Conservation (phyloP, 2,113 vertebrate species). For the Phalacrocorax brasilianus region DNA sequence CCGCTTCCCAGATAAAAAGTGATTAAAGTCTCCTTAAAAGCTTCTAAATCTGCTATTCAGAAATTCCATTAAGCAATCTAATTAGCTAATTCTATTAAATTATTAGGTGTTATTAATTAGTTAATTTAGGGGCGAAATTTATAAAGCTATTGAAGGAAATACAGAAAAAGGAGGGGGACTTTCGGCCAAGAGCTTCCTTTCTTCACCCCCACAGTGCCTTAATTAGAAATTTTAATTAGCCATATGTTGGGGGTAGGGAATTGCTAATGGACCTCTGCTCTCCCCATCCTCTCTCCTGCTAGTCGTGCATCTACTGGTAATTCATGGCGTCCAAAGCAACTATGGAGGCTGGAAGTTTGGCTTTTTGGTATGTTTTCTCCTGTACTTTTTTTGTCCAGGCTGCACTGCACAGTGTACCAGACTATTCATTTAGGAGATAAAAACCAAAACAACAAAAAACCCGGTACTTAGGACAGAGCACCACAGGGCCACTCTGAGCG, state of each 20-base stretch:
- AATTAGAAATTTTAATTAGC: conserved; percentile 67
- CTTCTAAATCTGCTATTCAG: conserved; percentile 68
- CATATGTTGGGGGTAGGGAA: conserved; percentile 51
- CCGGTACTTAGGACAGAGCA: not conserved
- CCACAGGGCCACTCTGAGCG: accelerated
- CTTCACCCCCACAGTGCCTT: conserved; percentile 50
- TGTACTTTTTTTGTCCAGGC: not conserved
- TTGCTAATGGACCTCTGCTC: not conserved
- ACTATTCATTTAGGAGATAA: not conserved
- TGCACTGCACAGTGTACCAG: not conserved
- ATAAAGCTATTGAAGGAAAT: conserved; percentile 57
- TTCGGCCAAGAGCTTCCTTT: conserved; percentile 43
- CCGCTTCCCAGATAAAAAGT: conserved; percentile 61
- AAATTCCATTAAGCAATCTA: conserved; percentile 72
- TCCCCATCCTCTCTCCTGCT: not conserved
- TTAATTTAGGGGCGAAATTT: conserved; percentile 62
- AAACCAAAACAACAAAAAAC: not conserved
- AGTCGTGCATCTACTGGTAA: not conserved
- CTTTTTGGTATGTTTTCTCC: not conserved
- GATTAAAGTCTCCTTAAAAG: conserved; percentile 68
- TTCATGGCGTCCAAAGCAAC: conserved; percentile 14
- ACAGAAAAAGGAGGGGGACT: conserved; percentile 45
- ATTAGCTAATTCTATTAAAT: conserved; percentile 76
- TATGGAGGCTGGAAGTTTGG: not conserved
- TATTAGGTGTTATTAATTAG: conserved; percentile 74